Evolutionary conservation across 2,888 invertebrate genomes (phyloP).

Genomic region (Drosophila robusta): DNA sequence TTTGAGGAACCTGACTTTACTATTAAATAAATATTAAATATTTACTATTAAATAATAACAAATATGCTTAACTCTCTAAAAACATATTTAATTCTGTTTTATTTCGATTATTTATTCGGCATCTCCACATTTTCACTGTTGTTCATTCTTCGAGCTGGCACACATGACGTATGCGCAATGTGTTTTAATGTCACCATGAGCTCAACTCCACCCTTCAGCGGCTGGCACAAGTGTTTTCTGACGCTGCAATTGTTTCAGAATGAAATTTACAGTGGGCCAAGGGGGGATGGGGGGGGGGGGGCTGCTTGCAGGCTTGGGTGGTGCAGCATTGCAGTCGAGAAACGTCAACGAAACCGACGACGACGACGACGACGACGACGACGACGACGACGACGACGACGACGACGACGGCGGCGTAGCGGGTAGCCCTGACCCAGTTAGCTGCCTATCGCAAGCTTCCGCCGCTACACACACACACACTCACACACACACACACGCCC

Average conservation of each 20-base stretch:
- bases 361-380: constrained; percentile 18
- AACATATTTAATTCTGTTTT: too few relatives aligned
- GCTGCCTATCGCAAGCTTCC: constrained; percentile 33
- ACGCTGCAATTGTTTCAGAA: constrained; percentile 30
- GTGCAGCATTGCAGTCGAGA: constrained; percentile 34
- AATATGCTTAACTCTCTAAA: too few relatives aligned
- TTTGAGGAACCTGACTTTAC: too few relatives aligned
- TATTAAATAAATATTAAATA: too few relatives aligned
- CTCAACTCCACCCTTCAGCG: too few relatives aligned
- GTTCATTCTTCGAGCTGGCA: constrained; percentile 11
- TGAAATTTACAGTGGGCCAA: not conserved
- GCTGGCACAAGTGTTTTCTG: constrained; percentile 8
- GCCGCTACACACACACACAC: constrained; percentile 17
- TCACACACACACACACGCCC: constrained; percentile 8
- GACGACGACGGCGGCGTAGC: constrained; percentile 36
- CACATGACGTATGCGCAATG: constrained; percentile 37
- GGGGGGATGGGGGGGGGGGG: not conserved
- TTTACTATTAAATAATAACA: too few relatives aligned
- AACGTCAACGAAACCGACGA: constrained; percentile 62
- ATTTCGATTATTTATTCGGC: too few relatives aligned
- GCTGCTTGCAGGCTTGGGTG: not conserved
- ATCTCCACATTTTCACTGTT: not conserved
- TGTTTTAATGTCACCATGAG: not conserved
- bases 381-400: constrained; percentile 23
- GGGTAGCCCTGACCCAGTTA: constrained; percentile 76